These are phyloP conservation scores for Drosophila gaucha DNA, from an alignment of 2,888 invertebrate genomes.

Conservation along the genomic window DNA sequence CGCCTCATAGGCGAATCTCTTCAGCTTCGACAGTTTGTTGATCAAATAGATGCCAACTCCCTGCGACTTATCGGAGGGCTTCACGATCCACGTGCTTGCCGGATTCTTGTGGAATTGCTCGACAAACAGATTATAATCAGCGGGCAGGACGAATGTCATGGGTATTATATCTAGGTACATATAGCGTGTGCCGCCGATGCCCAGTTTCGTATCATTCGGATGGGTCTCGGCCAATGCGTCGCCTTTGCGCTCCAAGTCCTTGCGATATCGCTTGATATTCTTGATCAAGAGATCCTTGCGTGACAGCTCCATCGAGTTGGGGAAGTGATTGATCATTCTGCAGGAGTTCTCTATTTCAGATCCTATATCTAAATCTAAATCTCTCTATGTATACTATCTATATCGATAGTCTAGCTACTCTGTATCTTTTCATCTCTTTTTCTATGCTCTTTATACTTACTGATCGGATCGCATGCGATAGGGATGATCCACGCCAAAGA, in stretches of 20 bases:
- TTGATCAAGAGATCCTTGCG: slow-evolving; percentile 98
- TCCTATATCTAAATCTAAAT: not conserved
- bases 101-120: slow-evolving; percentile 98
- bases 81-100: slow-evolving; percentile 98
- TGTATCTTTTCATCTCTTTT: not conserved
- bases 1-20: slow-evolving; percentile 94
- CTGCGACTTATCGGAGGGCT: slow-evolving; percentile 97
- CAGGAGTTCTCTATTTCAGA: slow-evolving; percentile 1
- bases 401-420: not conserved
- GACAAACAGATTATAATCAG: slow-evolving; percentile 98
- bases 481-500: slow-evolving; percentile 96
- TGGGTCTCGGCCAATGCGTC: slow-evolving; percentile 92
- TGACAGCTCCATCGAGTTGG: slow-evolving; percentile 97
- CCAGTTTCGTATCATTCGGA: slow-evolving; percentile 82
- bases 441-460: slow-evolving; percentile 77
- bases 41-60: slow-evolving; percentile 98
- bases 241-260: slow-evolving; percentile 96
- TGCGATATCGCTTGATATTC: slow-evolving; percentile 96
- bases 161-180: slow-evolving; percentile 96
- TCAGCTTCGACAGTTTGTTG: slow-evolving; percentile 96
- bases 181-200: slow-evolving; percentile 89
- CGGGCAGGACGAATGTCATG: slow-evolving; percentile 96
- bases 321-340: slow-evolving; percentile 95
- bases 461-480: slow-evolving; percentile 97
- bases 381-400: not conserved